phyloP scores from a whole-genome alignment of 2,113 vertebrate species.

The Strigops habroptila region DNA sequence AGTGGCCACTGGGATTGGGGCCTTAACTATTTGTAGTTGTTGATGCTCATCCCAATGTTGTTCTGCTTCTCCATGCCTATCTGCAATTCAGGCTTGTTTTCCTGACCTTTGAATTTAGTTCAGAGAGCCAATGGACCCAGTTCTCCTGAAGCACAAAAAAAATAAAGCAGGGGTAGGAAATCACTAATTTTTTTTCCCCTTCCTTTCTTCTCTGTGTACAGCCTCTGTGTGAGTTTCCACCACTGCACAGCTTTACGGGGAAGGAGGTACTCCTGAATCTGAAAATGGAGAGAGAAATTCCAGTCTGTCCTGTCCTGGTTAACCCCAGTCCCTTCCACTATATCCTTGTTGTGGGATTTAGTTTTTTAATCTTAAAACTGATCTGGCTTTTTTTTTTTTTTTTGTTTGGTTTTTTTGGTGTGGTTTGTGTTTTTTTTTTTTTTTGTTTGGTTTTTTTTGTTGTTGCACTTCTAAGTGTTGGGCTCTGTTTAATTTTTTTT shows the following conservation, averaged over 20 bases:
- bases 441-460: no score
- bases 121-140: background rate
- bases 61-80: conserved; percentile 15
- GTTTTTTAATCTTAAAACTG: background rate
- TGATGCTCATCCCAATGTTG: background rate
- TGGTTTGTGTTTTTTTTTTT: no score
- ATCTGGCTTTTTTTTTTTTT: background rate
- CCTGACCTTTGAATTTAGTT: conserved; percentile 30
- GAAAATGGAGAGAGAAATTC: background rate
- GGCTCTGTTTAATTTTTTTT: background rate
- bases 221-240: background rate
- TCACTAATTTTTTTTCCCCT: rapidly evolving
- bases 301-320: background rate
- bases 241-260: background rate
- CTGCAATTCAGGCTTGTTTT: conserved; percentile 17
- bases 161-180: background rate
- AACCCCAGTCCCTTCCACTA: background rate
- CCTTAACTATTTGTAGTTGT: background rate
- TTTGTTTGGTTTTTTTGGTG: no score
- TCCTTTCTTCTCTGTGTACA: background rate
- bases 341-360: background rate
- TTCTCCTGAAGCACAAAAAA: background rate
- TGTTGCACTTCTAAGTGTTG: background rate
- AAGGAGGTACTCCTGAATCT: background rate
- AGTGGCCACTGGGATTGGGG: background rate